Percentiles rank a stretch among this genome's conserved stretches.
Conservation (phyloP, 1,140 invertebrate genomes). For the Brachionus plicatilis region DNA sequence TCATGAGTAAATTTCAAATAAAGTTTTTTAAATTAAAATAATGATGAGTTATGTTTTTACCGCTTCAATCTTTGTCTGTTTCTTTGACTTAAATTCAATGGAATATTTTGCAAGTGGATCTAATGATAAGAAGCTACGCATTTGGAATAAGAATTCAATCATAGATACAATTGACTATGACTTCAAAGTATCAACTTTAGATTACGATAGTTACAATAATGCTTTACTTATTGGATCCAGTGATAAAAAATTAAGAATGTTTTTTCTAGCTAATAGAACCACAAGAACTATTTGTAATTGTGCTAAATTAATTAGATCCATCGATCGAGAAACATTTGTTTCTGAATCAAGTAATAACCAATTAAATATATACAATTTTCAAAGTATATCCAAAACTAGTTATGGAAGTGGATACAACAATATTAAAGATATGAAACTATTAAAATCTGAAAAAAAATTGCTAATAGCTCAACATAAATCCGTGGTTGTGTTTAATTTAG, state of each 20-base stretch:
- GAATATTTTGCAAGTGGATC: not conserved
- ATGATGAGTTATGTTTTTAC: not conserved
- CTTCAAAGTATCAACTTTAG: not conserved
- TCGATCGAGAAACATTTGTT: not conserved
- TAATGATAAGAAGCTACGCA: not conserved
- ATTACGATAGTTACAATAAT: not conserved
- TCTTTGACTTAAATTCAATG: not conserved
- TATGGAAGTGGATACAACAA: not conserved
- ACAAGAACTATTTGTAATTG: not conserved
- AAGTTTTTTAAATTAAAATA: not conserved
- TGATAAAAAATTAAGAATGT: not conserved
- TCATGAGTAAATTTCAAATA: not conserved
- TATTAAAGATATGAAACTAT: not conserved
- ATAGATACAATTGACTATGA: not conserved
- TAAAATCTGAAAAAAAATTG: not conserved
- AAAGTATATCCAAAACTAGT: not conserved
- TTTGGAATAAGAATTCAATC: not conserved
- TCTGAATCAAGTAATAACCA: not conserved
- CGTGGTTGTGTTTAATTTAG: not conserved
- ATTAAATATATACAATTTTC: not conserved
- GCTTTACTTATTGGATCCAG: not conserved
- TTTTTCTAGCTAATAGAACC: not conserved
- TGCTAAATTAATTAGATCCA: not conserved
- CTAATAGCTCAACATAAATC: not conserved
- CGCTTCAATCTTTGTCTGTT: not conserved